Conservation (phyloP, 2,113 vertebrate species). For the Oceanites oceanicus region DNA sequence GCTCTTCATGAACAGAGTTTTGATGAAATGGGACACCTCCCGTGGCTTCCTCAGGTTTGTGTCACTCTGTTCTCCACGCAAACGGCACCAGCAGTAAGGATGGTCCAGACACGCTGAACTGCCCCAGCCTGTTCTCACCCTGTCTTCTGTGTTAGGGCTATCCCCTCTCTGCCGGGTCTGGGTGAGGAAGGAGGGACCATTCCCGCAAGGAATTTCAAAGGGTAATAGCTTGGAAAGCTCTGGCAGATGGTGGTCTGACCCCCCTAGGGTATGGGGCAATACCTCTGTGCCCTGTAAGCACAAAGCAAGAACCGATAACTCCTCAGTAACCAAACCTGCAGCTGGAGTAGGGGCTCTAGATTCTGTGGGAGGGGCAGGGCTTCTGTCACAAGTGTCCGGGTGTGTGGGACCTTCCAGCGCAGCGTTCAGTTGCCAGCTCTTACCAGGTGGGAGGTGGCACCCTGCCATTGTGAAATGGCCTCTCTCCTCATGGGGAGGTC, state of each 20-base stretch:
- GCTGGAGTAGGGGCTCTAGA: neutral
- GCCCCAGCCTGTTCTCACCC: neutral
- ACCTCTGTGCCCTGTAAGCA: neutral
- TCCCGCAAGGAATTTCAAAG: neutral
- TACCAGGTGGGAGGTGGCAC: neutral
- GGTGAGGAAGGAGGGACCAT: neutral
- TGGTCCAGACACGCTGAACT: neutral
- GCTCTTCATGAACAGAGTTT: constrained; percentile 1
- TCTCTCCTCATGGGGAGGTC: neutral
- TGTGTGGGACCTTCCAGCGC: neutral
- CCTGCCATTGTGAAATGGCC: neutral
- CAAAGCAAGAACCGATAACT: neutral
- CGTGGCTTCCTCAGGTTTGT: constrained; percentile 56
- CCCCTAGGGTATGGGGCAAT: neutral
- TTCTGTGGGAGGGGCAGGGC: neutral
- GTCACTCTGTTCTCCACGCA: neutral
- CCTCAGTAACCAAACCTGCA: neutral
- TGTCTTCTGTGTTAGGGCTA: neutral
- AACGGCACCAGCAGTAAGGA: neutral
- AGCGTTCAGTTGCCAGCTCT: neutral
- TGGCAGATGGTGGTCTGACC: neutral
- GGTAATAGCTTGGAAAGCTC: neutral
- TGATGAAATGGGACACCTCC: constrained; percentile 17
- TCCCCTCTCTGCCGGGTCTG: neutral
- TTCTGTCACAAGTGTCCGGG: neutral